These are phyloP conservation scores for Potorous gilbertii DNA, from an alignment of 2,797 vertebrate genomes.

Conservation along the genomic window DNA sequence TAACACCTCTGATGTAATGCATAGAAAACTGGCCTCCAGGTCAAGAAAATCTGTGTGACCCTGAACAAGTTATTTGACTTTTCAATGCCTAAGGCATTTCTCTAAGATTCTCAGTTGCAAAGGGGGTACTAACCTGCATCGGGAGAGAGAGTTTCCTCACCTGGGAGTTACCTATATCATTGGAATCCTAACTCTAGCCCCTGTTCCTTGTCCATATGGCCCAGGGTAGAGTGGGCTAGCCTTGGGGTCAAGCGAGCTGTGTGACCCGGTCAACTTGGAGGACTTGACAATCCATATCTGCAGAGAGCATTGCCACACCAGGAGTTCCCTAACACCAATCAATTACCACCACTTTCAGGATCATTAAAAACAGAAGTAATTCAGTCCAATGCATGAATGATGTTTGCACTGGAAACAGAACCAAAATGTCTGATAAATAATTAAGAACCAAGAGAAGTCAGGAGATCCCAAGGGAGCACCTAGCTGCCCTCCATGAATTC, in stretches of 20 bases:
- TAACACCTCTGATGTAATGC: not conserved
- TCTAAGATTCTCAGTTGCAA: not conserved
- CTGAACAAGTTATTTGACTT: not conserved
- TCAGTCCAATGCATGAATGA: not conserved
- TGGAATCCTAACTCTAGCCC: not conserved
- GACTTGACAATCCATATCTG: not conserved
- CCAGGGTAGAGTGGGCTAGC: not conserved
- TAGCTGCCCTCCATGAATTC: not conserved
- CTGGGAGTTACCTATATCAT: not conserved
- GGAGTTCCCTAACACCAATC: not conserved
- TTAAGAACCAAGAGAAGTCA: not conserved
- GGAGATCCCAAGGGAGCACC: not conserved
- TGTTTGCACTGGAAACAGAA: not conserved
- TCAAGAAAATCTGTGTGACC: not conserved
- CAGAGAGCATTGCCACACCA: not conserved
- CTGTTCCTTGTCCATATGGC: not conserved
- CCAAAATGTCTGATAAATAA: not conserved
- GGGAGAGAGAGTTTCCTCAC: not conserved
- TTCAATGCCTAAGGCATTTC: not conserved
- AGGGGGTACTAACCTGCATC: not conserved
- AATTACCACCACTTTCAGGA: not conserved
- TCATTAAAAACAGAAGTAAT: not conserved
- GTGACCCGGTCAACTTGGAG: no score
- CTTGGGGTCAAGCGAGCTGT: not conserved
- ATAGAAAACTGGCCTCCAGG: not conserved